Evolutionary conservation across 2,797 vertebrate genomes (phyloP).

Genomic region (Enteromius mattozi): DNA sequence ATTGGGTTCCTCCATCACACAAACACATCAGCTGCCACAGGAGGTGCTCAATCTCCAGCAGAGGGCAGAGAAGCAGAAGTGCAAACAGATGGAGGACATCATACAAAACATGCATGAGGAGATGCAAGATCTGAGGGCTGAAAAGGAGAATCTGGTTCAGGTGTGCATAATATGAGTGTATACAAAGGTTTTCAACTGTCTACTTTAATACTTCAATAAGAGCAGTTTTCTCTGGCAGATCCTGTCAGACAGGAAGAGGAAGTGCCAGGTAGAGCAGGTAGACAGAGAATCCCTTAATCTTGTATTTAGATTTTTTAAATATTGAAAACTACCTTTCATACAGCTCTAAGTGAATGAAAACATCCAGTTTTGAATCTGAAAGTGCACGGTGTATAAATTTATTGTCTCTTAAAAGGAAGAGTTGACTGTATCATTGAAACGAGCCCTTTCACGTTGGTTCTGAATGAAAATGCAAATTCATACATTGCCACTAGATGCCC

Average conservation of each 20-base stretch:
- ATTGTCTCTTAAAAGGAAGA: too few species aligned
- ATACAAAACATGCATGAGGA: slow-evolving; percentile 78
- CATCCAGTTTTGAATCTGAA: too few species aligned
- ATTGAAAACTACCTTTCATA: too few species aligned
- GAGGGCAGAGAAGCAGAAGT: slow-evolving; percentile 81
- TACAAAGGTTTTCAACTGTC: neutral
- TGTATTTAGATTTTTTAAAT: neutral
- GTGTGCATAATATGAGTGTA: slow-evolving; percentile 63
- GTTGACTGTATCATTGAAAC: too few species aligned
- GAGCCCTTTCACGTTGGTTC: too few species aligned
- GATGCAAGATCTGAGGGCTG: slow-evolving; percentile 74
- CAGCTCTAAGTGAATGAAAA: too few species aligned
- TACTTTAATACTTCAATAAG: neutral
- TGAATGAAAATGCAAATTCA: too few species aligned
- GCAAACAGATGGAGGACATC: slow-evolving; percentile 77
- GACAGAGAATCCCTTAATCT: neutral
- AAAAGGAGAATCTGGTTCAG: slow-evolving; percentile 81
- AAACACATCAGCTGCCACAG: slow-evolving; percentile 80
- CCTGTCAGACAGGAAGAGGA: neutral
- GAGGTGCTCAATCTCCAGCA: slow-evolving; percentile 80
- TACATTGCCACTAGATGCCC: too few species aligned
- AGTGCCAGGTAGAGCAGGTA: neutral
- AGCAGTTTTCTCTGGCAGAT: neutral
- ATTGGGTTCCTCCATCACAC: slow-evolving; percentile 75
- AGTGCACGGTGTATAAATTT: too few species aligned